phyloP scores from a whole-genome alignment of 2,888 invertebrate species.

The Scaptomyza tumidula region DNA sequence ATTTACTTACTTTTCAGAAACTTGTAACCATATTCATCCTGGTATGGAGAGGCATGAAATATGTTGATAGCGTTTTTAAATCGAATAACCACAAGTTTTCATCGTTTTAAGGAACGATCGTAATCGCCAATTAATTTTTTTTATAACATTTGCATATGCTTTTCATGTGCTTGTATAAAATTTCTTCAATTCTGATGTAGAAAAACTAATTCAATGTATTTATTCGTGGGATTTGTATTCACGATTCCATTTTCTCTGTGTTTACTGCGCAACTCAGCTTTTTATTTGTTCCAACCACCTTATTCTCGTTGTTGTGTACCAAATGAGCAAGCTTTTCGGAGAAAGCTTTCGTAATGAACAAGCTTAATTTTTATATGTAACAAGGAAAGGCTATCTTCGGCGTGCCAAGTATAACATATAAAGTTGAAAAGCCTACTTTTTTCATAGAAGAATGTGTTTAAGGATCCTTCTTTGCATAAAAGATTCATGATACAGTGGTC shows the following conservation, averaged over 20 bases:
- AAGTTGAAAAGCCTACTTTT: too few species aligned
- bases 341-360: background rate
- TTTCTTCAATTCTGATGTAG: background rate
- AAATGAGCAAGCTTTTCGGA: background rate
- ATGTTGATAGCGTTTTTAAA: background rate
- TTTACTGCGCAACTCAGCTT: conserved; percentile 47
- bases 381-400: too few species aligned
- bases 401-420: too few species aligned
- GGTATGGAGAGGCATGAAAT: conserved; percentile 2
- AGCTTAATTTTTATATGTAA: background rate
- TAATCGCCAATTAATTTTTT: background rate
- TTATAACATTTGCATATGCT: background rate
- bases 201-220: conserved; percentile 39
- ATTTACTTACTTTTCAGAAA: conserved; percentile 26
- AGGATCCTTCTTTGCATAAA: too few species aligned
- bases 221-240: conserved; percentile 38
- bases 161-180: background rate
- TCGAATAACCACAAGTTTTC: background rate
- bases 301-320: background rate
- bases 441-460: too few species aligned
- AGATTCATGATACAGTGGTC: too few species aligned
- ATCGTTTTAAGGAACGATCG: background rate
- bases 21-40: conserved; percentile 30
- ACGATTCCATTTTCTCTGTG: conserved; percentile 21
- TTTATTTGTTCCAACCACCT: conserved; percentile 15